Conservation (phyloP, 2,113 vertebrate genomes). For the Platycercus adscitus region DNA sequence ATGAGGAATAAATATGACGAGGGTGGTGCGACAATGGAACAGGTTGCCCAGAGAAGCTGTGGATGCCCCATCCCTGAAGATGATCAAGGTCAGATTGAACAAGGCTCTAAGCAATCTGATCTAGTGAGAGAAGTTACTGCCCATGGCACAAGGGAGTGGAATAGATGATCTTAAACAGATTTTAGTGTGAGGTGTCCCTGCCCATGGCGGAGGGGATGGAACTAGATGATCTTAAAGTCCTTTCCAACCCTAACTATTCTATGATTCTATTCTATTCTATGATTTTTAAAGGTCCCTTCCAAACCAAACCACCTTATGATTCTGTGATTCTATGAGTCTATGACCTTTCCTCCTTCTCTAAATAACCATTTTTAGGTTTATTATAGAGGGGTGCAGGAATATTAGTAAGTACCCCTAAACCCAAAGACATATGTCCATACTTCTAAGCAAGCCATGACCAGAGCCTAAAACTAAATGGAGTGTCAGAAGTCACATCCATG, state of each 20-base stretch:
- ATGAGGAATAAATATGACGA: neutral
- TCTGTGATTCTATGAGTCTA: neutral
- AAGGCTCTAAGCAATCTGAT: neutral
- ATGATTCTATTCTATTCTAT: no score
- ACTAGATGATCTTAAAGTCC: no score
- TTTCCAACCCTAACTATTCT: no score
- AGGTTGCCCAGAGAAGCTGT: neutral
- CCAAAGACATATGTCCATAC: neutral
- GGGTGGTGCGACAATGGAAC: neutral
- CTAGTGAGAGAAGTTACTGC: neutral
- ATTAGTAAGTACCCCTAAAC: neutral
- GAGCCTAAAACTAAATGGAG: neutral
- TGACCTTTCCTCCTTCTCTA: neutral
- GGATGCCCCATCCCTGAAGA: neutral
- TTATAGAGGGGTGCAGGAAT: neutral
- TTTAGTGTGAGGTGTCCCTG: no score
- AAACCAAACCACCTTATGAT: neutral
- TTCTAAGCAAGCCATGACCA: neutral
- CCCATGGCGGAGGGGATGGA: no score
- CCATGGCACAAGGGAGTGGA: accelerated
- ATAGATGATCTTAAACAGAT: neutral
- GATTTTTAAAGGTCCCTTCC: neutral
- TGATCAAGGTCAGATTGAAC: neutral
- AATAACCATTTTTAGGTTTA: neutral
- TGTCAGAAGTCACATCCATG: neutral